Evolutionary conservation across 1,140 invertebrate genomes (phyloP), one percentile per base, ranked within the genome.

Genomic region (Polyergus mexicanus): DNA sequence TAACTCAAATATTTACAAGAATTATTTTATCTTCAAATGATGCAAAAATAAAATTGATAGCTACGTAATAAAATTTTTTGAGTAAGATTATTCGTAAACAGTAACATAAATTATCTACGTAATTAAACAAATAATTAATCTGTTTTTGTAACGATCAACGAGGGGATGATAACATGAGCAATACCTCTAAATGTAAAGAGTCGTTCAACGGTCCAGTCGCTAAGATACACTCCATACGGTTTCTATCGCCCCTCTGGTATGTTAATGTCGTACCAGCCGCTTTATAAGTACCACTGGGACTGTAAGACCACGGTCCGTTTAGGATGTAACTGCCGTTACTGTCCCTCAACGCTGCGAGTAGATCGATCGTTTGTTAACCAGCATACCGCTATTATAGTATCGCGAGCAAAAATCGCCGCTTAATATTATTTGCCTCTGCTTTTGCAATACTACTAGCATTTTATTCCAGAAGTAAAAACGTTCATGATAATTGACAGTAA

Each of bases 121-220:
- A 65, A 77, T 77, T 65, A 32, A 58, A 51, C 6, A n/a, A 41
- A 76, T 51, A 51, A 51, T 51, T 51, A 75, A 84, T 76, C 56
- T 25, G 19, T 2, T 16, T 5, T 19, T 3, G 25, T 77, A 32
- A 54, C 35, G 60, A 6, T 32, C 22, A 58, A 44, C 44, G n/a
- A 51, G 63, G 35, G 11, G 10, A 65, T 13, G 56, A 84, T 75
- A 62, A 62, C 19, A 19, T 11, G 7, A 13, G 1, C 6, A 66
- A 94, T 95, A 98, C 97, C 96, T 98, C 97, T 71, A 99, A 96
- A 91, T 98, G 97, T n/a, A 99, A 93, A 16, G 97, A 95, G 86
- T 98, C 96, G 83, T 96, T 95, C 54, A 98, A 95, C 58, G 98
- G 98, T 71, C 98, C 98, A 66, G 96, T 95, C 19, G 98, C 96